Evolutionary conservation across 92 coral and sea anemone species (phyloP), one percentile per base, ranked within the genome.

Genomic region (Virgularia gustaviana): DNA sequence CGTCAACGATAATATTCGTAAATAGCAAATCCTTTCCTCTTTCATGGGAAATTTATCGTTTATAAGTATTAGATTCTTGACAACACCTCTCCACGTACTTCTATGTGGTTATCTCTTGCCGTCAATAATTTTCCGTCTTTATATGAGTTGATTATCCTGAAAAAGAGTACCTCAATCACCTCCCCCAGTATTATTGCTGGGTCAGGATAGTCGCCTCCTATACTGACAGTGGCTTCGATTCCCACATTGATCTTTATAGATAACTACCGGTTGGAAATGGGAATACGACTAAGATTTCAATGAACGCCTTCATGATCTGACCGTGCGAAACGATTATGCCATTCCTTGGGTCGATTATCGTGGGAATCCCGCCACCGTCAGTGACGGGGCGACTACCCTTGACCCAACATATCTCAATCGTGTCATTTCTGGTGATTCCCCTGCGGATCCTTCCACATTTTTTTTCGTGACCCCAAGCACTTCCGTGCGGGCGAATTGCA

Each of bases 121-220:
- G n/a, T n/a, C n/a, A n/a, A n/a, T n/a, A n/a, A n/a, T n/a, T n/a
- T n/a, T n/a, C n/a, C 58, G 19, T 52, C 58, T 7, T 9, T 52
- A 18, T 52, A 52, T 19, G 58, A 52, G 58, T 7, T 18, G 11
- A 52, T 28, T 52, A 28, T 9, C 58, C 58, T 52, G 58, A 52
- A 52, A 52, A 52, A 52, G 58, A 19, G 19, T 52, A 52, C 58
- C 58, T 52, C 58, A 52, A 52, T 19, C 8, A 52, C 11, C 58
- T 19, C 58, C 22, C 11, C 58, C 58, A 28, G 58, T 52, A 52
- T n/a, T 52, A 52, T 19, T 52, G 8, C 58, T 52, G 58, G 58
- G 58, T 52, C 58, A 52, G 58, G 58, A 52, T 9, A 28, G 58
- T 52, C 58, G 58, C 58, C 58, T 52, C 58, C 15, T n/a, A 19